Evolutionary conservation across 2,113 vertebrate genomes (phyloP), one percentile per base, ranked within the genome.

Genomic region (Telmatochromis bifrenatus): DNA sequence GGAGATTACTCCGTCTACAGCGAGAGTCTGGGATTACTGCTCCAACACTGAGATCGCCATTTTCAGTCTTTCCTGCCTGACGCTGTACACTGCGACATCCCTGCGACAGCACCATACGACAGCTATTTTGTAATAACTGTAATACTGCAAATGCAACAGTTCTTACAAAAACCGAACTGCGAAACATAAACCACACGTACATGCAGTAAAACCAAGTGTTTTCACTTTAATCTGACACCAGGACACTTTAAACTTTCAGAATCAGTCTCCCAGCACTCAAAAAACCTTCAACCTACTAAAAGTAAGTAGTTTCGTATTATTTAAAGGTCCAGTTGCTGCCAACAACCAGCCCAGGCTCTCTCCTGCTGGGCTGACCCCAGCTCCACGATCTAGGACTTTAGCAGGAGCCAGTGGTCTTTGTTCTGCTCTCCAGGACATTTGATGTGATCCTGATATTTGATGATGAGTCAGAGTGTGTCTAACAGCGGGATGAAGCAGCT

Each of bases 1-100:
- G 10, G 10, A 19, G 39, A 91, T 88, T 88, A 79, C 54, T 55
- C 26, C 6, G 19, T 79, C n/a, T 9, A 6, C 23, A 6, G 17
- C 0, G 4, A 17, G 7, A 21, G 1, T 17, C 21, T 49, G 23
- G 6, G 65, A 42, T 42, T 42, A 42, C n/a, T 42, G 45, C 45
- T 3, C 42, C 45, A 2, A 77, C 26, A 49, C 23, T 9, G 26
- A 49, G 10, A 12, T 3, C 2, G 2, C 4, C 14, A 19, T 77
- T 31, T n/a, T 49, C 70, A 31, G 26, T n/a, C 14, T 28, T 49
- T 47, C 6, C 14, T 75, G 23, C 1, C 14, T 17, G 14, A 47
- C 23, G 6, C n/a, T 42, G 35, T 15, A 70, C 62, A 68, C 0
- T 70, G 37, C 13, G 0, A 14, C 60, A 35, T 65, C 60, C 60